Evolutionary conservation across 2,113 vertebrate genomes (phyloP).

Genomic region (Syngnathus scovelli): DNA sequence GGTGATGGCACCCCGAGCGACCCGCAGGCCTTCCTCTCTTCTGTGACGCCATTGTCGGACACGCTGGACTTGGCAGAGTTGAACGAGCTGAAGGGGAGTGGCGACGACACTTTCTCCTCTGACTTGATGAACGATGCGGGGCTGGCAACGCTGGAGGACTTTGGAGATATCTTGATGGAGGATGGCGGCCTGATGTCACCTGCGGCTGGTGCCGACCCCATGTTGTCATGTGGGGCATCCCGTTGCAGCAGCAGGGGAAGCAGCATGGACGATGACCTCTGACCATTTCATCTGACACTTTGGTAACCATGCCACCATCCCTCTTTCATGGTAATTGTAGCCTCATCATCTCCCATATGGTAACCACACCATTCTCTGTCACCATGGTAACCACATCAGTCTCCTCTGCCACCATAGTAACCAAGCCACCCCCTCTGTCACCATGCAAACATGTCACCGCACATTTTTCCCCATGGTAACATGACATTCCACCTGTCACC

Average conservation of each 20-base stretch:
- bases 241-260: constrained; percentile 80
- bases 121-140: constrained; percentile 61
- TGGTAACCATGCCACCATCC: not conserved
- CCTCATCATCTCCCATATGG: not conserved
- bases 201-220: constrained; percentile 61
- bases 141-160: constrained; percentile 49
- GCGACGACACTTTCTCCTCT: constrained; percentile 62
- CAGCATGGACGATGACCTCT: constrained; percentile 87
- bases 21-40: constrained; percentile 34
- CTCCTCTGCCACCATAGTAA: no score
- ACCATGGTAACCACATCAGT: not conserved
- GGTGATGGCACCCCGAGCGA: constrained; percentile 2
- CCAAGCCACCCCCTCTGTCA: not conserved
- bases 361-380: not conserved
- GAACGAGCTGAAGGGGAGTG: constrained; percentile 51
- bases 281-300: constrained; percentile 39
- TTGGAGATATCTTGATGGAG: constrained; percentile 85
- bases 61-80: constrained; percentile 73
- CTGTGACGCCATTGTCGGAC: constrained; percentile 33
- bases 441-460: not conserved
- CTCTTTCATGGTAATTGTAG: constrained; percentile 2
- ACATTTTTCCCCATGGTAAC: no score
- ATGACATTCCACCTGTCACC: not conserved
- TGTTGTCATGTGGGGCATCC: constrained; percentile 79
- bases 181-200: constrained; percentile 73